Conservation (phyloP, 1,140 invertebrate genomes). For the Bathynomus jamesi region DNA sequence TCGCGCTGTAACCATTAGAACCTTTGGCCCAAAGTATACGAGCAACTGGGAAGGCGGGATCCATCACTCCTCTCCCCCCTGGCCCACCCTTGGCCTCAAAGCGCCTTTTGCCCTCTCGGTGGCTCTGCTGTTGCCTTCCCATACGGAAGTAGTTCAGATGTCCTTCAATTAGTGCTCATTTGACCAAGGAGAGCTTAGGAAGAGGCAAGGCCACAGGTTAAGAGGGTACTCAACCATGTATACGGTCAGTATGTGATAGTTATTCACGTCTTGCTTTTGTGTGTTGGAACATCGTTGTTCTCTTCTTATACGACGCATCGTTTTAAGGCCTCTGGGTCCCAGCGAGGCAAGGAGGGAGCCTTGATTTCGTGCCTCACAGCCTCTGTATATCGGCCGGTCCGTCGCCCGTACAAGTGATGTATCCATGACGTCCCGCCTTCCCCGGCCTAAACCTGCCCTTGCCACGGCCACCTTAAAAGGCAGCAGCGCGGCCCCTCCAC, state of each 20-base stretch:
- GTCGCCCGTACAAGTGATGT: neutral
- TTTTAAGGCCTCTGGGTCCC: neutral
- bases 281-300: conserved; percentile 20
- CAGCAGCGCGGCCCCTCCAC: neutral
- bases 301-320: neutral
- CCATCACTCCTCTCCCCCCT: conserved; percentile 6
- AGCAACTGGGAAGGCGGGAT: neutral
- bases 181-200: neutral
- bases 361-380: neutral
- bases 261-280: conserved; percentile 36
- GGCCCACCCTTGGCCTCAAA: conserved; percentile 11
- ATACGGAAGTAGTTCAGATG: neutral
- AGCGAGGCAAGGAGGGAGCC: neutral
- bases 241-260: conserved; percentile 39
- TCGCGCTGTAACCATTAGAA: neutral
- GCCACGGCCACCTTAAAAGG: neutral
- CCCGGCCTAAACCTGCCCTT: neutral
- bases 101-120: neutral
- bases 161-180: neutral
- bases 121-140: neutral
- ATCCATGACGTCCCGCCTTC: neutral
- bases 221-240: conserved; percentile 31
- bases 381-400: neutral
- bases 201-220: neutral
- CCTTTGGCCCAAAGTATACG: neutral